Evolutionary conservation across 2,113 vertebrate genomes (phyloP).

Genomic region (Psephotus haematonotus): DNA sequence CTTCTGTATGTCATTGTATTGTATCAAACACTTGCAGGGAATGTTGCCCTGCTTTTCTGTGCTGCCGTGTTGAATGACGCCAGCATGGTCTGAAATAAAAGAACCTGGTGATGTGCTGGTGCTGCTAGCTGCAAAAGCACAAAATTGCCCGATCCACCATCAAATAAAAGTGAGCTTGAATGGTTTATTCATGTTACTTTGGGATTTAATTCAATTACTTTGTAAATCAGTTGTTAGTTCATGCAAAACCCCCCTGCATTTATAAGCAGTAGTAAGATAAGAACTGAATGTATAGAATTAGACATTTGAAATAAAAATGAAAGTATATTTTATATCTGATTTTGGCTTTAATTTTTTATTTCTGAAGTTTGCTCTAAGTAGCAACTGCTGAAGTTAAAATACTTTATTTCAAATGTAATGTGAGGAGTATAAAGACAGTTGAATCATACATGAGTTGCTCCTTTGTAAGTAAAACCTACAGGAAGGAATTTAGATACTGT

Average conservation of each 20-base stretch:
- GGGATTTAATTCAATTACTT: neutral
- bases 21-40: neutral
- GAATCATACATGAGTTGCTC: neutral
- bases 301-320: neutral
- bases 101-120: neutral
- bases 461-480: neutral
- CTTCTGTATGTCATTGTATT: neutral
- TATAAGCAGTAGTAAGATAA: neutral
- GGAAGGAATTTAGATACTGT: neutral
- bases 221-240: neutral
- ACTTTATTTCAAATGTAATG: neutral
- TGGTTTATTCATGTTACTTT: neutral
- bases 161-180: neutral
- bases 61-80: neutral
- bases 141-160: neutral
- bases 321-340: neutral
- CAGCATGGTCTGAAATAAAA: neutral
- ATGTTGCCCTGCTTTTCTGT: neutral
- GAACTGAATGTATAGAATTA: neutral
- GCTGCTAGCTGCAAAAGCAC: neutral
- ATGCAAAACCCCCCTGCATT: rapidly evolving
- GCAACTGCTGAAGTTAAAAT: neutral
- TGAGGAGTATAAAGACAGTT: neutral
- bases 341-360: neutral
- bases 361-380: neutral